A percentile compares a stretch with the other conserved stretches of the same genome.
Conservation (phyloP, 1,140 invertebrate genomes). For the Drosophila subobscura region DNA sequence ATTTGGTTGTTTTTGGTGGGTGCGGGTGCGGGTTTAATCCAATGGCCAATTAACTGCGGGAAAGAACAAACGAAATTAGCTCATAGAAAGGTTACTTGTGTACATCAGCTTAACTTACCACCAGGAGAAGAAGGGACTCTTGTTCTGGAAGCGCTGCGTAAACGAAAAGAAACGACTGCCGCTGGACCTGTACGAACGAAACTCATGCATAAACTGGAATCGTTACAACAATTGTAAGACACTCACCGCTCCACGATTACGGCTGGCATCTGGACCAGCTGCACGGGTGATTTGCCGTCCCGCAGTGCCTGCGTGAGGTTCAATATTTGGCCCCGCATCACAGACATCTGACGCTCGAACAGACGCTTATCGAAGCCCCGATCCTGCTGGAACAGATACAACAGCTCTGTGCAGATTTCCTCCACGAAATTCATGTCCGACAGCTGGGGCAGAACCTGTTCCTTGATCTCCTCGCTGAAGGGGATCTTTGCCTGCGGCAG, state of each 20-base stretch:
- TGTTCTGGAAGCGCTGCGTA: conserved; percentile 98
- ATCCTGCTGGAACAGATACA: conserved; percentile 98
- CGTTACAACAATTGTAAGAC: neutral
- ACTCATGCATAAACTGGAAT: neutral
- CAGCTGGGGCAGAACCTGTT: conserved; percentile 94
- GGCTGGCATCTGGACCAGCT: conserved; percentile 98
- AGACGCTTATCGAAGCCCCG: conserved; percentile 97
- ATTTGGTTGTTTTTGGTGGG: conserved; percentile 38
- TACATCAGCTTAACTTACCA: conserved; percentile 88
- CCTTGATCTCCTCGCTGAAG: conserved; percentile 95
- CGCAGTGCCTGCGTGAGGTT: conserved; percentile 98
- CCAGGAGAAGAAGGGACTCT: conserved; percentile 99
- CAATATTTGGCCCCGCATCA: conserved; percentile 98
- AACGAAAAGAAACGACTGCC: conserved; percentile 93
- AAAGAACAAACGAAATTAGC: neutral
- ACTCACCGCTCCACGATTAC: conserved; percentile 96
- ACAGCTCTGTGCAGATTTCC: conserved; percentile 98
- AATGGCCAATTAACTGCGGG: conserved; percentile 44
- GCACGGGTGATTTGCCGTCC: conserved; percentile 97
- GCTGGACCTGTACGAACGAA: conserved; percentile 84
- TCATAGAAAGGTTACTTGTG: neutral
- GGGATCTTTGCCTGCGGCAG: conserved; percentile 97
- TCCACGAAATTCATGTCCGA: conserved; percentile 99
- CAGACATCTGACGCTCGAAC: conserved; percentile 99
- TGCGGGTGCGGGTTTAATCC: conserved; percentile 17